phyloP scores from a whole-genome alignment of 2,113 vertebrate species.

The Ceuthmochares aereus region DNA sequence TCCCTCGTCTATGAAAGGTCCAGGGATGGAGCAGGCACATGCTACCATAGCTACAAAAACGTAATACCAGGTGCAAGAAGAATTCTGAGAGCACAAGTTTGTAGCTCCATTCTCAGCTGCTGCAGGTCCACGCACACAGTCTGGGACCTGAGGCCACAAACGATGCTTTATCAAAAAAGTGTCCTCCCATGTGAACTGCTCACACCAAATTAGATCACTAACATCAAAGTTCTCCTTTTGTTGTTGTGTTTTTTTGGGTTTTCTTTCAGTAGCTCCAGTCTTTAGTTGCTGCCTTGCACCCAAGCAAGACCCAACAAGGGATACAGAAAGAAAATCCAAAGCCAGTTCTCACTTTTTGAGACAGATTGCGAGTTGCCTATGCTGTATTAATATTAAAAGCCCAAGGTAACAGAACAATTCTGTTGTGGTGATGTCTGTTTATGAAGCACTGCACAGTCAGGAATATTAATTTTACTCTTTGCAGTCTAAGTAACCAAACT shows the following conservation, averaged over 20 bases:
- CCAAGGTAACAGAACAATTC: not conserved
- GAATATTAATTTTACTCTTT: not conserved
- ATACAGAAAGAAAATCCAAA: not conserved
- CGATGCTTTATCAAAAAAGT: rapidly evolving
- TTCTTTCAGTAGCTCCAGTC: not conserved
- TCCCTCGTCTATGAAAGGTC: not conserved
- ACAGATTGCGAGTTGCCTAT: not conserved
- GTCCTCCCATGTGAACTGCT: not conserved
- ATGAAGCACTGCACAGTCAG: not conserved
- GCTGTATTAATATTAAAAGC: not conserved
- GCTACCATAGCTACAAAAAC: not conserved
- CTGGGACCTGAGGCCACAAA: not conserved
- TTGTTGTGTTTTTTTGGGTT: too few relatives aligned
- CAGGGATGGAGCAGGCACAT: not conserved
- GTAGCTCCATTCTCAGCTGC: not conserved
- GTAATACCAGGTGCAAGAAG: not conserved
- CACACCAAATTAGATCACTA: not conserved
- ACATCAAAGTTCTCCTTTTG: not conserved
- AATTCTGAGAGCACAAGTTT: not conserved
- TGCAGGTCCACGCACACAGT: not conserved
- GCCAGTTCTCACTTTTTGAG: not conserved
- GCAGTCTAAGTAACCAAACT: not conserved
- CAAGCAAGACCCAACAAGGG: not conserved
- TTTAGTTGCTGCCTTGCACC: not conserved
- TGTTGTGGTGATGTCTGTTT: not conserved